A percentile compares a stretch with the other conserved stretches of the same genome.
Evolutionary conservation across 1,140 invertebrate species (phyloP).

Genomic region (Drosophila bocki): DNA sequence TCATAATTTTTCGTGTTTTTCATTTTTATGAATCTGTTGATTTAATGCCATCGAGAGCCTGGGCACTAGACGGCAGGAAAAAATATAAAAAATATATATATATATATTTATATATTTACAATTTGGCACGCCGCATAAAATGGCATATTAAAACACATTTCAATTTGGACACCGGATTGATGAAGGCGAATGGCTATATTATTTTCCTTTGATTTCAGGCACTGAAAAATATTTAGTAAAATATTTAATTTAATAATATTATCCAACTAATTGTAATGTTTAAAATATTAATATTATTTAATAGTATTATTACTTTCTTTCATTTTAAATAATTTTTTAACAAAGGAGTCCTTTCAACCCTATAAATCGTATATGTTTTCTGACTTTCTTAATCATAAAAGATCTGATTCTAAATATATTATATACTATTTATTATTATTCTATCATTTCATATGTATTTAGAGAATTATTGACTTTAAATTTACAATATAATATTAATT

Average conservation of each 20-base stretch:
- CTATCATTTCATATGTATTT: too few species aligned
- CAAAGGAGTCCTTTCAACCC: too few species aligned
- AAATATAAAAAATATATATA: not conserved
- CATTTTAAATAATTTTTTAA: too few species aligned
- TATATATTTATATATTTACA: slow-evolving; percentile 22
- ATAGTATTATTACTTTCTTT: not conserved
- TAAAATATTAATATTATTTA: not conserved
- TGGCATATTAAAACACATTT: slow-evolving; percentile 76
- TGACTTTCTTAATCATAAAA: too few species aligned
- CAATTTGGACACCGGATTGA: slow-evolving; percentile 63
- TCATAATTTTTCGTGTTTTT: slow-evolving; percentile 76
- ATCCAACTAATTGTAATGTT: too few species aligned
- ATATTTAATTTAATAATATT: not conserved
- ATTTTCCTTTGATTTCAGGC: slow-evolving; percentile 40
- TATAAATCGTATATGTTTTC: too few species aligned
- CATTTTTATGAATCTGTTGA: slow-evolving; percentile 61
- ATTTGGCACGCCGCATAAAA: slow-evolving; percentile 66
- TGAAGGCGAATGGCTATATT: slow-evolving; percentile 65
- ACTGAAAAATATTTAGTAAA: not conserved
- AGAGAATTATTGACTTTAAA: too few species aligned
- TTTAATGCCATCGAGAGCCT: slow-evolving; percentile 52
- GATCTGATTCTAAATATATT: too few species aligned
- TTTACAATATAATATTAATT: too few species aligned
- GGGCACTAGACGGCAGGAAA: not conserved
- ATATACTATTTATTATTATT: too few species aligned